phyloP scores from a whole-genome alignment of 2,113 vertebrate species.

The Apistogramma diplotaenia region DNA sequence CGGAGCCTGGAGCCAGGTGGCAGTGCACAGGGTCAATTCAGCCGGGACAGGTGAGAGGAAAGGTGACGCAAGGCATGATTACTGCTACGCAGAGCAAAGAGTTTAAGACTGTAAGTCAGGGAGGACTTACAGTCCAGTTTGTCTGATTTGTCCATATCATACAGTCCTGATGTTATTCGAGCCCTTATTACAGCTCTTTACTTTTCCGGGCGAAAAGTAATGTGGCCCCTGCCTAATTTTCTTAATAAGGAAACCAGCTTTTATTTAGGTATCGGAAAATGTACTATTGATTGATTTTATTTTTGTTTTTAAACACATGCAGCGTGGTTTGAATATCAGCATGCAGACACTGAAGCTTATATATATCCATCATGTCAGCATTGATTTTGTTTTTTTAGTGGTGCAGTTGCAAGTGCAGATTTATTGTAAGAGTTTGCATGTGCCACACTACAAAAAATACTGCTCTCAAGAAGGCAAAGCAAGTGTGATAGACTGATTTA shows the following conservation, averaged over 20 bases:
- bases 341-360: not conserved
- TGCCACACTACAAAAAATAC: not conserved
- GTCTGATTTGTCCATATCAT: not conserved
- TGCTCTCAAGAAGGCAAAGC: not conserved
- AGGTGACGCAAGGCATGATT: not conserved
- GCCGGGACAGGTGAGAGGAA: conserved; percentile 79
- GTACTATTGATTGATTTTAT: not conserved
- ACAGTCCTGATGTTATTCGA: not conserved
- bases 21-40: conserved; percentile 86
- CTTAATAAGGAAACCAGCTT: not conserved
- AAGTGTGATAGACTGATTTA: not conserved
- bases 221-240: not conserved
- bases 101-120: not conserved
- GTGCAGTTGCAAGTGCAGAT: not conserved
- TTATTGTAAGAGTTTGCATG: not conserved
- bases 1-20: conserved; percentile 95
- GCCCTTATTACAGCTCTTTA: no score
- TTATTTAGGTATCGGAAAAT: not conserved
- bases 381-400: not conserved
- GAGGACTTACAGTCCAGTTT: not conserved
- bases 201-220: not conserved
- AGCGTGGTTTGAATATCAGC: not conserved
- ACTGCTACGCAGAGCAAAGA: not conserved
- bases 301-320: not conserved
- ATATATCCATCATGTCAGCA: not conserved